phyloP scores from a whole-genome alignment of 2,113 vertebrate species.

The Phaethornis superciliosus region DNA sequence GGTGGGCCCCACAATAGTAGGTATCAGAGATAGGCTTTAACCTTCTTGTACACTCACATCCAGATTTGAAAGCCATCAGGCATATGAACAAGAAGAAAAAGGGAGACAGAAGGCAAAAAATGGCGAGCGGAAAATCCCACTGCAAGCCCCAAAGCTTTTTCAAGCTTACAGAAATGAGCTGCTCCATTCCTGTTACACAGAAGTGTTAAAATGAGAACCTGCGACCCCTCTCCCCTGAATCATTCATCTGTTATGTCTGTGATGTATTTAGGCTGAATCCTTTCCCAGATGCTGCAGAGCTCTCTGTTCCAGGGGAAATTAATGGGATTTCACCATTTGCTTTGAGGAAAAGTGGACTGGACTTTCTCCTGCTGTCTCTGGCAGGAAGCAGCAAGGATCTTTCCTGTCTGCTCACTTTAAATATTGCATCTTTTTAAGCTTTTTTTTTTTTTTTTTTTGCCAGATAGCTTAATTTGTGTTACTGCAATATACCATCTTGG shows the following conservation, averaged over 20 bases:
- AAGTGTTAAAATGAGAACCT: slow-evolving; percentile 39
- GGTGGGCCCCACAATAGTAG: neutral
- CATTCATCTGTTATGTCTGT: slow-evolving; percentile 7
- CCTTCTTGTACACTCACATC: neutral
- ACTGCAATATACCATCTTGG: slow-evolving; percentile 13
- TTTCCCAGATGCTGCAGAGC: slow-evolving; percentile 21
- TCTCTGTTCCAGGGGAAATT: slow-evolving; percentile 37
- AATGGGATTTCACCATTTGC: slow-evolving; percentile 53
- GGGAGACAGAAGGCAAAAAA: slow-evolving; percentile 19
- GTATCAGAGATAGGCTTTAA: neutral
- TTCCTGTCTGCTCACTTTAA: slow-evolving; percentile 38
- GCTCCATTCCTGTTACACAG: neutral
- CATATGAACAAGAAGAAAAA: slow-evolving; percentile 3
- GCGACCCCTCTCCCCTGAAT: neutral
- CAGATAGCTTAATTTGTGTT: slow-evolving; percentile 21
- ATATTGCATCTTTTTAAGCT: neutral
- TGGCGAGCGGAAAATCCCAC: slow-evolving; percentile 16
- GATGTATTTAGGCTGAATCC: slow-evolving; percentile 6
- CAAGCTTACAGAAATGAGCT: neutral
- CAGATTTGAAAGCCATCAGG: slow-evolving; percentile 47
- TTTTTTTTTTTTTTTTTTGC: neutral
- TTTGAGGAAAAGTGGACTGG: slow-evolving; percentile 48
- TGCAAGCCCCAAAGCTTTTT: slow-evolving; percentile 32
- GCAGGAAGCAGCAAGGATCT: slow-evolving; percentile 16
- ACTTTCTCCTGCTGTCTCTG: slow-evolving; percentile 56